phyloP scores from a whole-genome alignment of 2,797 vertebrate genomes.

The Cossypha dichroa region DNA sequence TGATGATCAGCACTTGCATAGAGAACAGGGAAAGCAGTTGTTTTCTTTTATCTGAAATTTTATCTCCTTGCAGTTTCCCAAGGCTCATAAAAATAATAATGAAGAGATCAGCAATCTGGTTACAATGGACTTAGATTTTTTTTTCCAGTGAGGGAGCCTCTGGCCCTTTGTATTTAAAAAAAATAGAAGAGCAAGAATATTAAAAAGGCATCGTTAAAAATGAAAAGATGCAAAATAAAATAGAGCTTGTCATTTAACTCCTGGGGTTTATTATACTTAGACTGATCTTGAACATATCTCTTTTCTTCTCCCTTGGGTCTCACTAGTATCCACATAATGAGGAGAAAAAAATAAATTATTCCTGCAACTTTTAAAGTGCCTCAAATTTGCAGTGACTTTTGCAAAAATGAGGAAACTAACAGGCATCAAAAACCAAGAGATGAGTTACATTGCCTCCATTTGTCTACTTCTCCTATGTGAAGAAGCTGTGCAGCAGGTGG shows the following conservation, averaged over 20 bases:
- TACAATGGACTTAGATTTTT: neutral
- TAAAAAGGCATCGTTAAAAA: neutral
- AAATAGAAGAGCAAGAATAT: neutral
- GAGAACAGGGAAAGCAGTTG: neutral
- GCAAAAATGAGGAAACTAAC: neutral
- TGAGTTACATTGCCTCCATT: neutral
- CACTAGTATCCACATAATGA: neutral
- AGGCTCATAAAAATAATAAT: conserved; percentile 6
- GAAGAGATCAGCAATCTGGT: neutral
- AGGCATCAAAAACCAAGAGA: neutral
- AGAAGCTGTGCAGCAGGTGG: neutral
- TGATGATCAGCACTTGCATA: neutral
- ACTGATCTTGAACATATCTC: neutral
- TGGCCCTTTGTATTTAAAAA: neutral
- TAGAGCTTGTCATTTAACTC: neutral
- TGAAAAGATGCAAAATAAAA: conserved; percentile 1
- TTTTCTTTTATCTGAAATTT: neutral
- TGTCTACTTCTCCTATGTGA: neutral
- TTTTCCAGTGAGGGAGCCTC: neutral
- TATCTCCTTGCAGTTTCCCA: neutral
- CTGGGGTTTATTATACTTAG: neutral
- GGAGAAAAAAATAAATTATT: neutral
- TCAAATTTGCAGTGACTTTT: neutral
- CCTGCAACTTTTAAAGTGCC: neutral
- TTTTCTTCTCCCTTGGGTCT: neutral